Percentiles rank a stretch among this genome's conserved stretches.
phyloP scores from a whole-genome alignment of 1,140 invertebrate species.

The Asobara japonica region DNA sequence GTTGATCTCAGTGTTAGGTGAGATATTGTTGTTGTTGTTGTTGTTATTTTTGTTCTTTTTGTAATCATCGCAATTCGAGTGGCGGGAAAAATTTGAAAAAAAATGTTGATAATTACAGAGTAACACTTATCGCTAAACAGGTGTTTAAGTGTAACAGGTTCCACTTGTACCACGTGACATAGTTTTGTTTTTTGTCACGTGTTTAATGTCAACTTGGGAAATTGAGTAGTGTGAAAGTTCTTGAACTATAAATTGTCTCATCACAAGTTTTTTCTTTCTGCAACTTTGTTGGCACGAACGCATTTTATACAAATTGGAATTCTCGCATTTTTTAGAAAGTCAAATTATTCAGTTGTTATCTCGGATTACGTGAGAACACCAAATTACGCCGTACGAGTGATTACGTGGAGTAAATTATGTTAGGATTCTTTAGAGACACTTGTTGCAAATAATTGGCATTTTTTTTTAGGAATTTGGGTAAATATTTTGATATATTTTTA shows the following conservation, averaged over 20 bases:
- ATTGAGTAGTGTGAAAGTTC: not conserved
- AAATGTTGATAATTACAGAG: not conserved
- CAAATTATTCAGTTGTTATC: too few species aligned
- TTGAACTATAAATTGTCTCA: not conserved
- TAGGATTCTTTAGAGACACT: too few species aligned
- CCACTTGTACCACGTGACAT: not conserved
- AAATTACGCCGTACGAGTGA: too few species aligned
- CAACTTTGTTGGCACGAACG: too few species aligned
- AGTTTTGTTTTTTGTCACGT: not conserved
- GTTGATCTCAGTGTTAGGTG: conserved; percentile 82
- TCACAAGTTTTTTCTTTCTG: not conserved
- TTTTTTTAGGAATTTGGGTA: too few species aligned
- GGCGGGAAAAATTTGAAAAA: too few species aligned
- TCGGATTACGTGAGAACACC: too few species aligned
- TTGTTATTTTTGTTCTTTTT: not conserved
- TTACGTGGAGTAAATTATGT: too few species aligned
- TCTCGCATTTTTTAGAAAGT: too few species aligned
- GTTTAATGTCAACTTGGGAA: not conserved
- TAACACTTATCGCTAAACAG: not conserved
- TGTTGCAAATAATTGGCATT: too few species aligned
- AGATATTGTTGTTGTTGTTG: conserved; percentile 37
- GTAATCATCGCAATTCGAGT: not conserved
- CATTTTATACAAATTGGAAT: too few species aligned
- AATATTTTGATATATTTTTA: too few species aligned
- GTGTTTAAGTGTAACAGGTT: conserved; percentile 4